A percentile compares a stretch with the other conserved stretches of the same genome.
phyloP scores from a whole-genome alignment of 1,140 invertebrate species.

The Harlomillsia oculata region DNA sequence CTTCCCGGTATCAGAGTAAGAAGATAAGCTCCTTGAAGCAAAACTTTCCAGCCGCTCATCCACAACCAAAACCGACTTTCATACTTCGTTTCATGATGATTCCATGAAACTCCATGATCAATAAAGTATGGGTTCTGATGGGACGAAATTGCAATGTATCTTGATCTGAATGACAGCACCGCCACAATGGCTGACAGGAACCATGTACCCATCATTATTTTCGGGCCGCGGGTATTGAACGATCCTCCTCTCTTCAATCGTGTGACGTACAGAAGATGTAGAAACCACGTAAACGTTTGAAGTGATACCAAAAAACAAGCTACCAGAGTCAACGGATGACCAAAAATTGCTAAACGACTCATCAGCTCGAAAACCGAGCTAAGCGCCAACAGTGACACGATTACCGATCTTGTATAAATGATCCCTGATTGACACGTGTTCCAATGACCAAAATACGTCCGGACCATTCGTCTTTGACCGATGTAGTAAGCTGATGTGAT shows the following conservation, averaged over 20 bases:
- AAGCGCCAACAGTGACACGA: constrained; percentile 26
- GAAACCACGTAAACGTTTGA: constrained; percentile 30
- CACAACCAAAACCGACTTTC: constrained; percentile 5
- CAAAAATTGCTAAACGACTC: constrained; percentile 9
- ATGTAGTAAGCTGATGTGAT: constrained; percentile 36
- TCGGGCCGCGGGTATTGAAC: constrained; percentile 57
- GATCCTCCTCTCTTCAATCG: constrained; percentile 48
- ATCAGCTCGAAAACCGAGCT: constrained; percentile 13
- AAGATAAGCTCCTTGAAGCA: constrained; percentile 37
- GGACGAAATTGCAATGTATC: neutral
- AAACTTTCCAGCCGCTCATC: constrained; percentile 8
- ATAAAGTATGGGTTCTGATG: neutral
- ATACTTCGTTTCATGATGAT: neutral
- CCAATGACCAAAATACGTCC: constrained; percentile 24
- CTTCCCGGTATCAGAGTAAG: constrained; percentile 41
- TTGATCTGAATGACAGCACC: constrained; percentile 47
- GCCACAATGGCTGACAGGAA: constrained; percentile 52
- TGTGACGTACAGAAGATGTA: constrained; percentile 64
- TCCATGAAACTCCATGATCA: neutral
- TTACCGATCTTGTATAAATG: constrained; percentile 17
- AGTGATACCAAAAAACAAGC: constrained; percentile 1
- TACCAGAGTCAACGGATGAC: constrained; percentile 12
- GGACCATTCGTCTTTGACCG: constrained; percentile 25
- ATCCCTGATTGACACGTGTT: constrained; percentile 26
- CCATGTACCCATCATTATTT: constrained; percentile 56